Percentiles rank a stretch among this genome's conserved stretches.
Conservation (phyloP, 2,888 invertebrate genomes). For the Xestia rhomboidea region DNA sequence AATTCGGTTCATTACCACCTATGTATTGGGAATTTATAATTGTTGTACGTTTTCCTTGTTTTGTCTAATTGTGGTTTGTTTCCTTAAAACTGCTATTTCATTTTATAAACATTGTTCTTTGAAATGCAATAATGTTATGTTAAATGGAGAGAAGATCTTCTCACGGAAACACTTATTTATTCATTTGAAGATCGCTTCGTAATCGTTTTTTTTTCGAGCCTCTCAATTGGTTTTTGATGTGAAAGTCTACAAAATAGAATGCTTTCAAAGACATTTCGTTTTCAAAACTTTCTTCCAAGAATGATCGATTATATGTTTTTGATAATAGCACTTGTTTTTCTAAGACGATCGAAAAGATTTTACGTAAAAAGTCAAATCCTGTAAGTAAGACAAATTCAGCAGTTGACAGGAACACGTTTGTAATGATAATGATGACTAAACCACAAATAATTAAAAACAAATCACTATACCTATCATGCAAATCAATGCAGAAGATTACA, state of each 20-base stretch:
- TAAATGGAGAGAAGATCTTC: neutral
- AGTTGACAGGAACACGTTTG: neutral
- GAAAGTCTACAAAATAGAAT: neutral
- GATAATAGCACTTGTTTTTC: neutral
- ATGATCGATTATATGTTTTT: neutral
- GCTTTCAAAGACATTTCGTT: neutral
- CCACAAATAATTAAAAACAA: neutral
- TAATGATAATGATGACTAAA: neutral
- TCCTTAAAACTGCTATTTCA: conserved; percentile 5
- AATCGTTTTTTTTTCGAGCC: neutral
- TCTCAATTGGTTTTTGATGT: neutral
- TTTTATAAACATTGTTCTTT: neutral
- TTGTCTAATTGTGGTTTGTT: conserved; percentile 17
- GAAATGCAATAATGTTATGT: neutral
- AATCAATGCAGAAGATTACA: conserved; percentile 17
- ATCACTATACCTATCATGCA: neutral
- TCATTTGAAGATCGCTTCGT: neutral
- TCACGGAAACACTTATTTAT: neutral
- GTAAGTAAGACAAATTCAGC: neutral
- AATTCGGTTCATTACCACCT: conserved; percentile 44
- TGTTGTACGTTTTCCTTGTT: conserved; percentile 53
- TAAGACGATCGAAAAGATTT: neutral
- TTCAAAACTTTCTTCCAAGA: neutral
- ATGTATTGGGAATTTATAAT: conserved; percentile 45
- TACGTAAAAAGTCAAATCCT: neutral